Evolutionary conservation across 2,113 vertebrate species (phyloP), one percentile per base, ranked within the genome.

Genomic region (Sinocyclocheilus grahami): DNA sequence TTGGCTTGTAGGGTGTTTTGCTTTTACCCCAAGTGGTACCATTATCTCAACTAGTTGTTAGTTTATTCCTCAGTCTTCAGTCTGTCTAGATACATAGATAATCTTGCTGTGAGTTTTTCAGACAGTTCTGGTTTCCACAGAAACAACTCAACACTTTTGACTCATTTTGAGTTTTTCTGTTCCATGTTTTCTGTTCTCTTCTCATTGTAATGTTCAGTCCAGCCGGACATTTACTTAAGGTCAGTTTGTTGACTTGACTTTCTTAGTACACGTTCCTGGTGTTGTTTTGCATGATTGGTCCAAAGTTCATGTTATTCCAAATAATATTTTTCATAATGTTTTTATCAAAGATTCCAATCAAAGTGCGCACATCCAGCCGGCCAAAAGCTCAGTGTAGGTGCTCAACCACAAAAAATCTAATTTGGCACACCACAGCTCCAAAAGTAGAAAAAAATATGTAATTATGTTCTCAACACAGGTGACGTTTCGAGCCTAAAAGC

Each of bases 171-270:
- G 6, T 11, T 30, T 65, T 69, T 82, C 62, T 51, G 14, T 82
- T 82, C 30, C 13, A 22, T 42, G 33, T 37, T 81, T 42, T 82
- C 16, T 65, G 78, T 46, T 81, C 39, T 69, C 39, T 62, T 82
- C 13, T 18, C 78, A 37, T 30, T 60, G 4, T 79, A 39, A 60
- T 79, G 53, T 39, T 60, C 4, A 46, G 24, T 27, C 79, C 22
- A 58, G 42, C 9, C 79, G 16, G 42, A 48, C 46, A 12, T 51
- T 67, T 48, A 20, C 62, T 77, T 77, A 53, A 77, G 75, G 75
- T 77, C 75, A 77, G 2, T 51, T 48, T 77, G 75, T 77, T 77
- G 48, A 77, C 13, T 77, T 74, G 22, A 74, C 71, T 10, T 39
- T 53, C 75, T 9, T 53, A 4, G 24, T 62, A 42, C 18, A 76